Conservation (phyloP, 2,113 vertebrate species). For the Dendropsophus ebraccatus region DNA sequence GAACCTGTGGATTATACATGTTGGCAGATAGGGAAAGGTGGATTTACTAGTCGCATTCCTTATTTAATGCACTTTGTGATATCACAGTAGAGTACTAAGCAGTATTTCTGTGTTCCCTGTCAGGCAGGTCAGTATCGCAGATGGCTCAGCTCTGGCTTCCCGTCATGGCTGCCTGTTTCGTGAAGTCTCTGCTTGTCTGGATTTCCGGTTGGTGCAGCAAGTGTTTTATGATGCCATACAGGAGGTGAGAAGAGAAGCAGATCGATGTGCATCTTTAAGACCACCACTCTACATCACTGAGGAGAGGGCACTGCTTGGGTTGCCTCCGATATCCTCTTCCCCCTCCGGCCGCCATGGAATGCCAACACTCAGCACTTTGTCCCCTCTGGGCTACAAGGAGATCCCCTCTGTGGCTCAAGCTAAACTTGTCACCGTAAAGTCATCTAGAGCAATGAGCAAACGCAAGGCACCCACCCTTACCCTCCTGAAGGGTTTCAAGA, state of each 20-base stretch:
- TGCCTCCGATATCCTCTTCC: slow-evolving; percentile 61
- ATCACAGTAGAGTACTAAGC: background rate
- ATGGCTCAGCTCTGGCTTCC: slow-evolving; percentile 77
- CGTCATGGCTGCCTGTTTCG: slow-evolving; percentile 81
- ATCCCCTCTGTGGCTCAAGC: slow-evolving; percentile 86
- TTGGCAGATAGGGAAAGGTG: slow-evolving; percentile 9
- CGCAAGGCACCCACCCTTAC: slow-evolving; percentile 87
- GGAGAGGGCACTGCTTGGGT: slow-evolving; percentile 71
- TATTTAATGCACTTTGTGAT: background rate
- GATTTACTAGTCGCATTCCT: background rate
- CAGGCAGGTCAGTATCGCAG: slow-evolving; percentile 85
- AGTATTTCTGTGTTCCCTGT: background rate
- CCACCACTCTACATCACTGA: slow-evolving; percentile 81
- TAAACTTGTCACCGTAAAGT: slow-evolving; percentile 90
- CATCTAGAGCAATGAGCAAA: slow-evolving; percentile 90
- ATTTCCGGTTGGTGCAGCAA: slow-evolving; percentile 78
- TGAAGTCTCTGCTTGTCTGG: slow-evolving; percentile 87
- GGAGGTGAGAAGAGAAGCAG: slow-evolving; percentile 73
- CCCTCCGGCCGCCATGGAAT: slow-evolving; percentile 68
- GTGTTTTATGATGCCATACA: slow-evolving; percentile 85
- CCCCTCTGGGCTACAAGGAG: slow-evolving; percentile 82
- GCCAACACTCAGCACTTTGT: slow-evolving; percentile 75
- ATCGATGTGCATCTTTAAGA: slow-evolving; percentile 63
- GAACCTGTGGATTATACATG: slow-evolving; percentile 4
- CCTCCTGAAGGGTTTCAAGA: slow-evolving; percentile 91